Percentiles rank a stretch among this genome's conserved stretches.
Evolutionary conservation across 2,888 invertebrate genomes (phyloP).

Genomic region (Eudemis profundana): DNA sequence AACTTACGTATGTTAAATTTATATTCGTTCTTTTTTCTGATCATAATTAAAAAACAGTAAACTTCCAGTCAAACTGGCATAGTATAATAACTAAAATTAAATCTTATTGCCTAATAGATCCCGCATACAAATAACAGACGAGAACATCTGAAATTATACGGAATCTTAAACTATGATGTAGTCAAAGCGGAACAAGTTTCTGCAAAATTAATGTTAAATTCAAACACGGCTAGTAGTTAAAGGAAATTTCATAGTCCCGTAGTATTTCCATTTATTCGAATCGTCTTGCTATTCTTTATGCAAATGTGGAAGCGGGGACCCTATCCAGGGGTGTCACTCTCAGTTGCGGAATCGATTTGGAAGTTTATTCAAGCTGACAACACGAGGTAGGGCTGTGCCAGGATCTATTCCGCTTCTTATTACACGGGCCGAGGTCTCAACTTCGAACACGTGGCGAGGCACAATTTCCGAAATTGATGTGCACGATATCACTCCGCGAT

Average conservation of each 20-base stretch:
- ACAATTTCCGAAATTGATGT: conserved; percentile 36
- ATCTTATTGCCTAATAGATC: too few relatives aligned
- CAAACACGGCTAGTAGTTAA: conserved; percentile 31
- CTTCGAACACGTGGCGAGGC: conserved; percentile 41
- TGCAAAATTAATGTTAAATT: conserved; percentile 30
- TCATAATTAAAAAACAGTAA: too few relatives aligned
- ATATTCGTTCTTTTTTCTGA: too few relatives aligned
- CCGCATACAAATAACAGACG: background rate
- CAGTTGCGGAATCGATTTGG: conserved; percentile 83
- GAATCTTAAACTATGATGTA: background rate
- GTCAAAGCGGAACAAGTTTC: conserved; percentile 7
- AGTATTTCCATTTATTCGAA: conserved; percentile 54
- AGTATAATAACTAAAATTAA: too few relatives aligned
- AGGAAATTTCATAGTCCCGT: conserved; percentile 37
- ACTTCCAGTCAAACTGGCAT: too few relatives aligned
- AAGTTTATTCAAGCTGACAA: conserved; percentile 83
- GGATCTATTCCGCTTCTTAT: conserved; percentile 66
- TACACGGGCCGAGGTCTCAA: conserved; percentile 55
- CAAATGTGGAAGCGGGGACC: conserved; percentile 75
- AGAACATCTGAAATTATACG: background rate
- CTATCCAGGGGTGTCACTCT: conserved; percentile 79
- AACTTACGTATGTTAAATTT: too few relatives aligned
- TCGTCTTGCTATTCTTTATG: conserved; percentile 77
- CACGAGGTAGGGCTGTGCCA: conserved; percentile 71
- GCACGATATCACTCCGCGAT: conserved; percentile 26